phyloP scores from a whole-genome alignment of 2,797 vertebrate genomes.

The Botia kubotai region DNA sequence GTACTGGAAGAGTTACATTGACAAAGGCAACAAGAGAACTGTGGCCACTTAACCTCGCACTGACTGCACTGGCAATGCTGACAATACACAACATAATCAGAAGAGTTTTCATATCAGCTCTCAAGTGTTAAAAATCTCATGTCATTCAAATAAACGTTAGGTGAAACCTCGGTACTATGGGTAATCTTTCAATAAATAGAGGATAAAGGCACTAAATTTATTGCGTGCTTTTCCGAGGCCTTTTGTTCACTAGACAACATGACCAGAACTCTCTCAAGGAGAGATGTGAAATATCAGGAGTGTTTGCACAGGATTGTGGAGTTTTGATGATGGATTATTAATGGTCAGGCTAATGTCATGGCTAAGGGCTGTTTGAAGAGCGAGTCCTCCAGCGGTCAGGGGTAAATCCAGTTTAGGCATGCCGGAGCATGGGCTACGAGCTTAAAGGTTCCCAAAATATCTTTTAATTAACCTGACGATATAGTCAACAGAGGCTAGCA shows the following conservation, averaged over 20 bases:
- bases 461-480: conserved; percentile 33
- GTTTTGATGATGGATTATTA: conserved; percentile 37
- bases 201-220: conserved; percentile 1
- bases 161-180: conserved; percentile 13
- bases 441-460: conserved; percentile 20
- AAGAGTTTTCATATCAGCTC: conserved; percentile 21
- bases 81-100: conserved; percentile 34
- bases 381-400: conserved; percentile 5
- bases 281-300: conserved; percentile 36
- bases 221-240: background rate
- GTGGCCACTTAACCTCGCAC: conserved; percentile 7
- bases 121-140: conserved; percentile 19
- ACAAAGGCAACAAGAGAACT: conserved; percentile 1
- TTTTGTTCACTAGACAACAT: conserved; percentile 1
- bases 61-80: background rate
- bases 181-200: conserved; percentile 33
- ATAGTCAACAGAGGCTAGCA: background rate
- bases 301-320: conserved; percentile 27
- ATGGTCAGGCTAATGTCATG: conserved; percentile 33
- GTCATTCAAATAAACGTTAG: conserved; percentile 30
- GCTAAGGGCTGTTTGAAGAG: conserved; percentile 3
- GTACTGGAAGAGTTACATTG: background rate
- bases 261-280: background rate
- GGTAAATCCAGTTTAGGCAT: background rate
- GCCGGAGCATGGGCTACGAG: background rate